Percentiles rank a stretch among this genome's conserved stretches.
Conservation (phyloP, 1,140 invertebrate species). For the Zaprionus kolodkinae region DNA sequence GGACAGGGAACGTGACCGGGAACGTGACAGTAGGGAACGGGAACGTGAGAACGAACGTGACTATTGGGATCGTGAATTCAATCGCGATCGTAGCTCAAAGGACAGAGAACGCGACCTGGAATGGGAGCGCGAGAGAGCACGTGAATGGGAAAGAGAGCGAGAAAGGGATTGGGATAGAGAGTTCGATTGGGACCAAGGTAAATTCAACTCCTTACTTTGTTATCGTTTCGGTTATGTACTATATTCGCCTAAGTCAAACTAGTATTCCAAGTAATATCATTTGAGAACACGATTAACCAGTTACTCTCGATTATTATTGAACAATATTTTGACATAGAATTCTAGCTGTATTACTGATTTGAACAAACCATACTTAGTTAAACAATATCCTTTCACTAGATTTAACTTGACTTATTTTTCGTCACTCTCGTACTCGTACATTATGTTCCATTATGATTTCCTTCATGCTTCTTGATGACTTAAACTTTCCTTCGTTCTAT, state of each 20-base stretch:
- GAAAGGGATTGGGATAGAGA: conserved; percentile 84
- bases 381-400: conserved; percentile 9
- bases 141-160: conserved; percentile 83
- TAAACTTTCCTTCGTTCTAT: background rate
- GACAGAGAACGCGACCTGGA: conserved; percentile 75
- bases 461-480: conserved; percentile 9
- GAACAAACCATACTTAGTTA: conserved; percentile 20
- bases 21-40: conserved; percentile 73
- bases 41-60: conserved; percentile 69
- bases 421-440: conserved; percentile 13
- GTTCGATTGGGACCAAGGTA: conserved; percentile 84
- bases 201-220: conserved; percentile 58
- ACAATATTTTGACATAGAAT: conserved; percentile 28
- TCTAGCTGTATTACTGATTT: conserved; percentile 13
- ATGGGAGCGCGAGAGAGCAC: conserved; percentile 78
- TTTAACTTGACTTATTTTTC: conserved; percentile 16
- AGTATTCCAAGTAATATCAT: conserved; percentile 24
- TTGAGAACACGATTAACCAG: conserved; percentile 26
- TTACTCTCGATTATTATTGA: conserved; percentile 28
- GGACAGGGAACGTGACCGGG: conserved; percentile 45
- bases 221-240: conserved; percentile 56
- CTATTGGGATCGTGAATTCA: conserved; percentile 79
- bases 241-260: conserved; percentile 42
- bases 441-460: conserved; percentile 21
- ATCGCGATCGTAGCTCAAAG: conserved; percentile 73